Evolutionary conservation across 2,797 vertebrate species (phyloP).

Genomic region (Poeciliopsis presidionis): DNA sequence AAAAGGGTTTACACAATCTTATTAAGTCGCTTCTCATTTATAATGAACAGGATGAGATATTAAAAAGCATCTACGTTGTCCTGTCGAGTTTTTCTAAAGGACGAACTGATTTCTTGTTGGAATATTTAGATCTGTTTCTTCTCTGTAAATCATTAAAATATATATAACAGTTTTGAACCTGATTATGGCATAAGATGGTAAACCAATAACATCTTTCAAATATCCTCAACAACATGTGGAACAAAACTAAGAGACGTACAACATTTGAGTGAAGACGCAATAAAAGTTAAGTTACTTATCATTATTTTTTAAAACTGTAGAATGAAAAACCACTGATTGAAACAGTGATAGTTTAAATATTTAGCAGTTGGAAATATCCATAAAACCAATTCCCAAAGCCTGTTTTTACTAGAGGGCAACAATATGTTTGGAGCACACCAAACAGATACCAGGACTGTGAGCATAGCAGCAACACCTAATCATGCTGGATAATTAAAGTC

Average conservation of each 20-base stretch:
- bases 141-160: not conserved
- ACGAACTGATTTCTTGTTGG: not conserved
- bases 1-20: conserved; percentile 31
- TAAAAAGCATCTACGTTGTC: not conserved
- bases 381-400: not conserved
- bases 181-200: not conserved
- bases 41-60: not conserved
- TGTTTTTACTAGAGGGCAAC: conserved; percentile 26
- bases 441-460: conserved; percentile 29
- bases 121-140: not conserved
- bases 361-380: conserved; percentile 8
- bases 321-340: not conserved
- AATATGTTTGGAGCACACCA: conserved; percentile 32
- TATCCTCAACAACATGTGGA: not conserved
- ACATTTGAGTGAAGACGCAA: not conserved
- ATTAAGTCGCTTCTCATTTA: conserved; percentile 3
- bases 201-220: not conserved
- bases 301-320: not conserved
- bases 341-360: conserved; percentile 1
- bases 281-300: not conserved
- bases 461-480: conserved; percentile 51
- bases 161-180: not conserved
- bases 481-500: conserved; percentile 47
- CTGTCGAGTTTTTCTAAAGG: not conserved
- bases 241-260: not conserved